phyloP scores from a whole-genome alignment of 2,797 vertebrate species.

The Ibycter americanus region DNA sequence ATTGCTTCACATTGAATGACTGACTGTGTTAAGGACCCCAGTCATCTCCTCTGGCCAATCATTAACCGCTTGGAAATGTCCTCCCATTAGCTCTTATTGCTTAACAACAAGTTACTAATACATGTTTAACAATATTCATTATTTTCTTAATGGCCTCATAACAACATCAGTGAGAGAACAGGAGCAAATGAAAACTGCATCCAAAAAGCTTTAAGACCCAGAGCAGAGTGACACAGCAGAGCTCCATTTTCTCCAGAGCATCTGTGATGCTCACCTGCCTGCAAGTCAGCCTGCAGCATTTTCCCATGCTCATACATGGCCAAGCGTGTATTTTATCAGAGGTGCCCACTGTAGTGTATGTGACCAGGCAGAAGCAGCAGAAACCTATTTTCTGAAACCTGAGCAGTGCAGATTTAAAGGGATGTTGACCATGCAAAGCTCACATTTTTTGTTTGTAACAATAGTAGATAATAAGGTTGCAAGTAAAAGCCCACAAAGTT shows the following conservation, averaged over 20 bases:
- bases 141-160: background rate
- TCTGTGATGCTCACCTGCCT: background rate
- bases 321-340: background rate
- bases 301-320: background rate
- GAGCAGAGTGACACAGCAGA: background rate
- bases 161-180: background rate
- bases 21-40: background rate
- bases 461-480: background rate
- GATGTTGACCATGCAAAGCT: background rate
- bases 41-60: conserved; percentile 33
- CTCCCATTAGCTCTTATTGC: conserved; percentile 22
- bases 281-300: rapidly evolving
- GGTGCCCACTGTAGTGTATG: rapidly evolving
- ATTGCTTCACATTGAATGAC: conserved; percentile 33
- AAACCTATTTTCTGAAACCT: background rate
- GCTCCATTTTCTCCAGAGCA: background rate
- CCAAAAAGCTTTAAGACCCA: background rate
- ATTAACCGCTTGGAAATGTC: conserved; percentile 37
- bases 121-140: conserved; percentile 1
- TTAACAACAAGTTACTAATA: conserved; percentile 41
- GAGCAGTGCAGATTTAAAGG: background rate
- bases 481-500: background rate
- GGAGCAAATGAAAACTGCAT: background rate
- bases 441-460: background rate
- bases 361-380: background rate